These are phyloP conservation scores for Struthio camelus DNA, from an alignment of 2,113 vertebrate species.

Conservation along the genomic window DNA sequence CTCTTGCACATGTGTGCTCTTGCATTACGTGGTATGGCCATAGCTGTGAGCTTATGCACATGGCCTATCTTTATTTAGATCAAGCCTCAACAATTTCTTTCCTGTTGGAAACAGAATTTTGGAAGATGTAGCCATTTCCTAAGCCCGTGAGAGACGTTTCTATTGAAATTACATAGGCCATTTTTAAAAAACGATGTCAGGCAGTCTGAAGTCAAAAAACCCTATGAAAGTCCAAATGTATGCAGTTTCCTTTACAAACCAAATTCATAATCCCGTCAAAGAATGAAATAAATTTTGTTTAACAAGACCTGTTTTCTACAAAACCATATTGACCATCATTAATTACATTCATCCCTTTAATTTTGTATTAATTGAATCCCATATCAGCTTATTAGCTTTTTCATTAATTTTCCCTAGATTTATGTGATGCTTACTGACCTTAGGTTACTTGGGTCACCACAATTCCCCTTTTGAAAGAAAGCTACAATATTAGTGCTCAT, in stretches of 20 bases:
- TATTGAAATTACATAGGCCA: not conserved
- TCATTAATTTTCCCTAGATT: conserved; percentile 17
- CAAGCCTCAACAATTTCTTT: not conserved
- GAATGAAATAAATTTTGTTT: conserved; percentile 40
- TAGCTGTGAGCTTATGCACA: rapidly evolving
- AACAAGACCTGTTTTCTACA: conserved; percentile 41
- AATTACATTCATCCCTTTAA: conserved; percentile 54
- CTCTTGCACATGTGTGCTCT: not conserved
- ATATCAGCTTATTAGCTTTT: conserved; percentile 33
- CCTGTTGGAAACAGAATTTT: not conserved
- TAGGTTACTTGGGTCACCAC: not conserved
- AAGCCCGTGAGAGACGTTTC: not conserved
- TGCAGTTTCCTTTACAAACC: not conserved
- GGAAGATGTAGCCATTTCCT: not conserved
- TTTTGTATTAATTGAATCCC: conserved; percentile 54
- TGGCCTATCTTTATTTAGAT: not conserved
- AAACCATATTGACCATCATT: conserved; percentile 47
- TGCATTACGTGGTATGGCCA: not conserved
- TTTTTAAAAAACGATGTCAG: not conserved
- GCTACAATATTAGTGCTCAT: not conserved
- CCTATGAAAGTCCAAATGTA: not conserved
- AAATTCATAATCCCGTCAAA: conserved; percentile 53
- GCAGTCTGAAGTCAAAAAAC: not conserved
- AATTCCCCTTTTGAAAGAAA: not conserved
- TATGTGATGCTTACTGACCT: conserved; percentile 13